These are phyloP conservation scores for Lynx canadensis DNA, from an alignment of 2,113 vertebrate genomes.

Conservation along the genomic window DNA sequence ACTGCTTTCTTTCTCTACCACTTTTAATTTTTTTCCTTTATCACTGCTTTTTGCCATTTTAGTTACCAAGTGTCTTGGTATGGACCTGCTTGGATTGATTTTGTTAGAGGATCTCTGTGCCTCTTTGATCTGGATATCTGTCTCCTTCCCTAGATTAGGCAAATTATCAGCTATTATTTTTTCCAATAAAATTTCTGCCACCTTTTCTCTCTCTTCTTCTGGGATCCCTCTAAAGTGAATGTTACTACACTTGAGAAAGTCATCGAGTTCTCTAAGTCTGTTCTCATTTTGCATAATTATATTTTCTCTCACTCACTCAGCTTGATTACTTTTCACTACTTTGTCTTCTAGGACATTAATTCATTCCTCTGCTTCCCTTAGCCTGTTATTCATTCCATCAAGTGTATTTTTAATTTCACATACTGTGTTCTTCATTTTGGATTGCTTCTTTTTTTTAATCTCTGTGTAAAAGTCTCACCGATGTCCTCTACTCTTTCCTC, in stretches of 20 bases:
- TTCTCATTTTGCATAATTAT: neutral
- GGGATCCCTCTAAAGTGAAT: neutral
- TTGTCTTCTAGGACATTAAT: neutral
- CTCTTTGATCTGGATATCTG: neutral
- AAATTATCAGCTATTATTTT: neutral
- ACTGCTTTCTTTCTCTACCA: too few species aligned
- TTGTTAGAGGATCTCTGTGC: neutral
- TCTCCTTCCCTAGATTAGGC: neutral
- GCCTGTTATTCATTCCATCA: neutral
- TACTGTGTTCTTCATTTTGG: neutral
- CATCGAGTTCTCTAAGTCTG: neutral
- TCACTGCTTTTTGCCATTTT: neutral
- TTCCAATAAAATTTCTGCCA: neutral
- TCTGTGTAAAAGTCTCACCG: neutral
- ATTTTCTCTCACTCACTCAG: neutral
- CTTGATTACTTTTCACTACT: neutral
- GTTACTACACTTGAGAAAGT: neutral
- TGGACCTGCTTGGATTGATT: neutral
- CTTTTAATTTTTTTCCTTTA: too few species aligned
- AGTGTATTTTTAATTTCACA: neutral
- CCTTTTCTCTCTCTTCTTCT: neutral
- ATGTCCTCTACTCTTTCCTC: neutral
- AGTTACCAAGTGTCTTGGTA: neutral
- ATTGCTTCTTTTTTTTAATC: neutral
- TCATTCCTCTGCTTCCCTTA: neutral